phyloP scores from a whole-genome alignment of 2,888 invertebrate genomes.

The Aspidiotus destructor region DNA sequence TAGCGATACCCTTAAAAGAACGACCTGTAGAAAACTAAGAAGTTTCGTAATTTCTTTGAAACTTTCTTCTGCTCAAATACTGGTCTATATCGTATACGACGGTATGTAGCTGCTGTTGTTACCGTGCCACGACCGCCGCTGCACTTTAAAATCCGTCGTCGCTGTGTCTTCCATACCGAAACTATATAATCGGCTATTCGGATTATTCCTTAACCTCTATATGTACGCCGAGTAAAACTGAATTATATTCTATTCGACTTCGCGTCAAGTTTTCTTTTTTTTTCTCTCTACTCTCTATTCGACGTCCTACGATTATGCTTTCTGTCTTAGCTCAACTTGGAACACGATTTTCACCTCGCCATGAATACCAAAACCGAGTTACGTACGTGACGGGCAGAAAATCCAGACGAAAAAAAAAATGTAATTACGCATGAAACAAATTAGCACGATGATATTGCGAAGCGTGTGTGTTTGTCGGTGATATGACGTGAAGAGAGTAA shows the following conservation, averaged over 20 bases:
- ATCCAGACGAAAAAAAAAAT: no score
- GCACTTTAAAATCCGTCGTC: background rate
- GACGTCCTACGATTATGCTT: no score
- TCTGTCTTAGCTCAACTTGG: no score
- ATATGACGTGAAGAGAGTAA: no score
- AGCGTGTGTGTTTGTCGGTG: no score
- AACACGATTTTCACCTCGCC: no score
- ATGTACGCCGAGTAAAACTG: background rate
- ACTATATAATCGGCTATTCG: constrained; percentile 2
- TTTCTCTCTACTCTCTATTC: background rate
- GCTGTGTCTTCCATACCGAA: background rate
- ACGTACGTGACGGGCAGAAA: no score
- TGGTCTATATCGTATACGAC: background rate
- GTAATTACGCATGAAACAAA: no score
- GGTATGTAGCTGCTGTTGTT: no score
- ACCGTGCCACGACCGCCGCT: background rate
- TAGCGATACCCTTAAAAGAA: constrained; percentile 31
- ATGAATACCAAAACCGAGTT: no score
- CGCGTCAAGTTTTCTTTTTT: background rate
- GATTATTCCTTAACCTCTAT: background rate
- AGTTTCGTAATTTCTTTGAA: constrained; percentile 31
- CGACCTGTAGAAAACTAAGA: constrained; percentile 31
- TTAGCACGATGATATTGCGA: no score
- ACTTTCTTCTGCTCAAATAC: constrained; percentile 24
- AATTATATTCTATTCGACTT: background rate